Evolutionary conservation across 2,888 invertebrate species (phyloP).

Genomic region (Nomada fabriciana): DNA sequence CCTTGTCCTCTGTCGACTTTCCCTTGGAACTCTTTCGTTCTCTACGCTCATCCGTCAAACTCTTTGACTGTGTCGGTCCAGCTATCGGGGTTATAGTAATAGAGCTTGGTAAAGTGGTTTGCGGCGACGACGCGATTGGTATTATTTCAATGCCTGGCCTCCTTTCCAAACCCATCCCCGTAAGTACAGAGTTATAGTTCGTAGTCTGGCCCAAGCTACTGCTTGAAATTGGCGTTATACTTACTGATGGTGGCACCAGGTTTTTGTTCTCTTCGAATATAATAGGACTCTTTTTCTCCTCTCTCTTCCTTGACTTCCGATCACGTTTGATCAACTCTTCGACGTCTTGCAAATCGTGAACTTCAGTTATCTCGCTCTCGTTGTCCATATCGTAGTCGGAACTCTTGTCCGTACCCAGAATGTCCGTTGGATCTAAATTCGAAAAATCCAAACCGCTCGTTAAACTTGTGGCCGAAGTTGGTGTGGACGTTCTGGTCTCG

Average conservation of each 20-base stretch:
- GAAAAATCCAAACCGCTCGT: conserved; percentile 86
- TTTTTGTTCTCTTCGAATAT: conserved; percentile 86
- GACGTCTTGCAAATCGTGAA: conserved; percentile 86
- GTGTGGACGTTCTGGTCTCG: conserved; percentile 85
- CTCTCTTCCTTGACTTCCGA: conserved; percentile 87
- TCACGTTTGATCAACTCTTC: conserved; percentile 87
- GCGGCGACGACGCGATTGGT: conserved; percentile 89
- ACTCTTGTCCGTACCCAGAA: conserved; percentile 85
- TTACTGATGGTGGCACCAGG: conserved; percentile 87
- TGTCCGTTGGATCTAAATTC: conserved; percentile 87
- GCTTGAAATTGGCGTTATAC: conserved; percentile 87
- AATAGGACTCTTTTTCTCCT: conserved; percentile 85
- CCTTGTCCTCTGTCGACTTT: conserved; percentile 83
- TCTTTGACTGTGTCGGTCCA: conserved; percentile 85
- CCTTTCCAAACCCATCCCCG: conserved; percentile 87
- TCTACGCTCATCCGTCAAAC: conserved; percentile 81
- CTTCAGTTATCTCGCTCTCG: conserved; percentile 86
- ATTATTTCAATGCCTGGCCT: conserved; percentile 94
- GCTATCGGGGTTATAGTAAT: conserved; percentile 94
- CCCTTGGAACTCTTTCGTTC: conserved; percentile 85
- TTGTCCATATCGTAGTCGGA: conserved; percentile 87
- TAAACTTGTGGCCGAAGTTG: conserved; percentile 83
- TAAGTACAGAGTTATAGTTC: conserved; percentile 87
- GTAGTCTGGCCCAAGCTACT: conserved; percentile 84
- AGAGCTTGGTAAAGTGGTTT: conserved; percentile 90